These are phyloP conservation scores for Catotricha subobsoleta DNA, from an alignment of 2,888 invertebrate genomes.

Conservation along the genomic window DNA sequence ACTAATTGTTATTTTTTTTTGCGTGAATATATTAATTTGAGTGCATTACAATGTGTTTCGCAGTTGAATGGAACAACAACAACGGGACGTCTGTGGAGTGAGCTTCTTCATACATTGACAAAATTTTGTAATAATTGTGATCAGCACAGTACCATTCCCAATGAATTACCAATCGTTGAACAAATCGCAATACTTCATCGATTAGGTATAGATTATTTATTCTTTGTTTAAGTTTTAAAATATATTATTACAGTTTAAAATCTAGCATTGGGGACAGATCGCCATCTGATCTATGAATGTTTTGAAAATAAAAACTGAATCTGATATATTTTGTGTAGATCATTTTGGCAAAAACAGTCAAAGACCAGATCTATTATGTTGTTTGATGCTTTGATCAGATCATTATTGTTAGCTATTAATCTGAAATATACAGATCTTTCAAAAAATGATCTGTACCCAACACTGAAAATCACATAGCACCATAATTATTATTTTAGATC, in stretches of 20 bases:
- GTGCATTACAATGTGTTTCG: not conserved
- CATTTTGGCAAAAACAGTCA: too few species aligned
- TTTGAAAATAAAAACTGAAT: too few species aligned
- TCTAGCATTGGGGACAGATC: too few species aligned
- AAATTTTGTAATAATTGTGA: slow-evolving; percentile 58
- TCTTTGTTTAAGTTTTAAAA: too few species aligned
- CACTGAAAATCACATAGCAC: too few species aligned
- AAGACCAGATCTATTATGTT: too few species aligned
- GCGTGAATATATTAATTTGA: not conserved
- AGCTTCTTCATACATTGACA: slow-evolving; percentile 47
- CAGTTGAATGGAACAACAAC: slow-evolving; percentile 20
- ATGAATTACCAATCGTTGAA: slow-evolving; percentile 84
- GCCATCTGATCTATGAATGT: too few species aligned
- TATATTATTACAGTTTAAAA: too few species aligned
- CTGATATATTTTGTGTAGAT: too few species aligned
- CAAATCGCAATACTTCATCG: slow-evolving; percentile 51
- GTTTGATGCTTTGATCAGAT: too few species aligned
- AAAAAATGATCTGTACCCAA: not conserved
- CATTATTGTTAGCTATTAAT: too few species aligned
- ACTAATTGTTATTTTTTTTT: not conserved
- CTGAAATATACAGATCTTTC: not conserved
- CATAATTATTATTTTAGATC: too few species aligned
- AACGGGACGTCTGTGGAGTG: slow-evolving; percentile 26
- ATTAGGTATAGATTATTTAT: slow-evolving; percentile 23
- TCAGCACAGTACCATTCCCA: slow-evolving; percentile 73